Conservation (phyloP, 2,888 invertebrate genomes). For the Microplitis manilae region DNA sequence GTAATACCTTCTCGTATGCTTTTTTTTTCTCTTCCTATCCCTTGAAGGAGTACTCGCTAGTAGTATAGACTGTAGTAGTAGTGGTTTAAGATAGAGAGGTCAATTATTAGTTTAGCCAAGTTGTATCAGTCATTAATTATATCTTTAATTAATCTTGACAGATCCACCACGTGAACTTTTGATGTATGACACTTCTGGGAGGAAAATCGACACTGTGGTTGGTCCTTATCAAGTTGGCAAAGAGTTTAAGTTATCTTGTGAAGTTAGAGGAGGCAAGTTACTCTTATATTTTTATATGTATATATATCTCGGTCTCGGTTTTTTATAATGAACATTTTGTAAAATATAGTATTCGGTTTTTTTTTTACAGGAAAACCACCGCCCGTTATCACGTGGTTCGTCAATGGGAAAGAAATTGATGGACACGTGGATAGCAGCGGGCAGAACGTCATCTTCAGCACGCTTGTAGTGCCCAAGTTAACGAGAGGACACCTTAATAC, state of each 20-base stretch:
- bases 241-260: constrained; percentile 72
- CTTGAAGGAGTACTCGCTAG: no score
- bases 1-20: constrained; percentile 41
- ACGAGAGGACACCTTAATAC: constrained; percentile 86
- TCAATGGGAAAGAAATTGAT: constrained; percentile 74
- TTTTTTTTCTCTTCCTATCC: background rate
- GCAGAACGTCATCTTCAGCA: constrained; percentile 85
- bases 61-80: background rate
- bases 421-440: constrained; percentile 80
- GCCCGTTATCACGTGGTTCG: constrained; percentile 89
- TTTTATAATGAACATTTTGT: no score
- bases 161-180: constrained; percentile 72
- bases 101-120: background rate
- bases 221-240: constrained; percentile 73
- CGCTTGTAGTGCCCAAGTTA: constrained; percentile 82
- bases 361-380: constrained; percentile 81
- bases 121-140: constrained; percentile 19
- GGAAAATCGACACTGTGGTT: constrained; percentile 71
- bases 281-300: background rate
- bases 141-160: constrained; percentile 48
- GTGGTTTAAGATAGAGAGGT: background rate
- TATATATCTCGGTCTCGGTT: no score
- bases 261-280: constrained; percentile 73
- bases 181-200: constrained; percentile 71
- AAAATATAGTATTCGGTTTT: constrained; percentile 1